Evolutionary conservation across 2,888 invertebrate species (phyloP).

Genomic region (Ochlodes sylvanus): DNA sequence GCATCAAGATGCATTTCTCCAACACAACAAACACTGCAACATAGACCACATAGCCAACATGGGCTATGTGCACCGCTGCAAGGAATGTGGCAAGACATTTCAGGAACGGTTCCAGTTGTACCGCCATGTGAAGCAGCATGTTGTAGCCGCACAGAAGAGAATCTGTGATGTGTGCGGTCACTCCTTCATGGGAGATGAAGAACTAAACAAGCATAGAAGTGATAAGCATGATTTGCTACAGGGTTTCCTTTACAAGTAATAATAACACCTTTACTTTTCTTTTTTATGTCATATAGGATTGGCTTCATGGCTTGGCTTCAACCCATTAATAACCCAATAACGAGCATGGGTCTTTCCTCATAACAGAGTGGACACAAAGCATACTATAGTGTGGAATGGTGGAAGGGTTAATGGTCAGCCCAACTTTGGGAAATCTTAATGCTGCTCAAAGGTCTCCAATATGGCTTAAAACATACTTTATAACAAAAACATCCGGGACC

Average conservation of each 20-base stretch:
- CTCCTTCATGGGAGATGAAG: conserved; percentile 60
- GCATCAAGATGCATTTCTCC: conserved; percentile 58
- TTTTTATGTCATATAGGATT: too few species aligned
- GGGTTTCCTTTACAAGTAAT: conserved; percentile 63
- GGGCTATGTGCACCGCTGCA: conserved; percentile 68
- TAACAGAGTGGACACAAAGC: too few species aligned
- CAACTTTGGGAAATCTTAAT: too few species aligned
- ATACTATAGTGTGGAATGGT: too few species aligned
- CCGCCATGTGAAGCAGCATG: conserved; percentile 70
- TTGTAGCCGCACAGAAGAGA: conserved; percentile 61
- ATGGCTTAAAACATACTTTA: too few species aligned
- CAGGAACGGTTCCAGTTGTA: conserved; percentile 68
- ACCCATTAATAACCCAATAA: too few species aligned
- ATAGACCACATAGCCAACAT: conserved; percentile 59
- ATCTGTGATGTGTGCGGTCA: conserved; percentile 74
- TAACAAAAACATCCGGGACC: too few species aligned
- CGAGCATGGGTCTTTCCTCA: too few species aligned
- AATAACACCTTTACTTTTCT: background rate
- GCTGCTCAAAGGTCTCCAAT: too few species aligned
- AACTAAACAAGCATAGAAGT: conserved; percentile 62
- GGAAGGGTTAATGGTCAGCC: too few species aligned
- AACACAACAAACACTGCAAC: conserved; percentile 66
- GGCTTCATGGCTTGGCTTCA: too few species aligned
- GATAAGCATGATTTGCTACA: conserved; percentile 60
- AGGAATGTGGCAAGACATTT: conserved; percentile 69